Percentiles rank a stretch among this genome's conserved stretches.
Evolutionary conservation across 2,888 invertebrate genomes (phyloP).

Genomic region (Melanotus villosus): DNA sequence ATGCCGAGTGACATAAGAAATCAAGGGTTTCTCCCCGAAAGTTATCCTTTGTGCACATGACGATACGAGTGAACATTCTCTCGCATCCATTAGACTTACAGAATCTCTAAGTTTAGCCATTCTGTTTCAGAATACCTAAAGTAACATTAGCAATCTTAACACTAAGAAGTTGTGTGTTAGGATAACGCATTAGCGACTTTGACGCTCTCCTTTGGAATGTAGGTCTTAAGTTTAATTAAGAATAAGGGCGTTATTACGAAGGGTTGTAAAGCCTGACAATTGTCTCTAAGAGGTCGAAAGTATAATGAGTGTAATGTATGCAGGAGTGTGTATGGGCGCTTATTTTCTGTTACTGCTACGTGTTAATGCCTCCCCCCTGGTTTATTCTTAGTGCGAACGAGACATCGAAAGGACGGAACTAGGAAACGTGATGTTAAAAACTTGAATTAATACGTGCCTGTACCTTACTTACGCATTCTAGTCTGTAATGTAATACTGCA

Average conservation of each 20-base stretch:
- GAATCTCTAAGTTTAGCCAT: slow-evolving; percentile 68
- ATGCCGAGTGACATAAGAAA: slow-evolving; percentile 4
- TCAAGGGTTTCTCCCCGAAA: slow-evolving; percentile 3
- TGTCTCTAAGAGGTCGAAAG: slow-evolving; percentile 63
- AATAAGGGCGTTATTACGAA: slow-evolving; percentile 64
- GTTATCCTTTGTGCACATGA: slow-evolving; percentile 23
- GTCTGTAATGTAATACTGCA: slow-evolving; percentile 45
- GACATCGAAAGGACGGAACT: slow-evolving; percentile 25
- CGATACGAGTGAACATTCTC: slow-evolving; percentile 39
- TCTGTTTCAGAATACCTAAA: slow-evolving; percentile 68
- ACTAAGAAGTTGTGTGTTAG: slow-evolving; percentile 62
- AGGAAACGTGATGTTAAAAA: slow-evolving; percentile 37
- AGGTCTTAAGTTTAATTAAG: slow-evolving; percentile 65
- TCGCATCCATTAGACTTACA: slow-evolving; percentile 64
- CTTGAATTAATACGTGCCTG: slow-evolving; percentile 41
- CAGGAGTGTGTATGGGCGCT: slow-evolving; percentile 53
- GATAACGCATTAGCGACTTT: slow-evolving; percentile 64
- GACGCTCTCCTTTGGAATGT: slow-evolving; percentile 64
- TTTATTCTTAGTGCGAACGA: slow-evolving; percentile 33
- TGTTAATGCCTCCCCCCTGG: slow-evolving; percentile 45
- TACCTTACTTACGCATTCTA: slow-evolving; percentile 47
- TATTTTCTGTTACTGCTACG: slow-evolving; percentile 50
- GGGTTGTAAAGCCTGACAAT: slow-evolving; percentile 62
- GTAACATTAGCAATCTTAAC: slow-evolving; percentile 64
- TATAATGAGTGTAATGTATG: slow-evolving; percentile 63